These are phyloP conservation scores for Hippocampus comes DNA, from an alignment of 2,113 vertebrate genomes.

Conservation along the genomic window DNA sequence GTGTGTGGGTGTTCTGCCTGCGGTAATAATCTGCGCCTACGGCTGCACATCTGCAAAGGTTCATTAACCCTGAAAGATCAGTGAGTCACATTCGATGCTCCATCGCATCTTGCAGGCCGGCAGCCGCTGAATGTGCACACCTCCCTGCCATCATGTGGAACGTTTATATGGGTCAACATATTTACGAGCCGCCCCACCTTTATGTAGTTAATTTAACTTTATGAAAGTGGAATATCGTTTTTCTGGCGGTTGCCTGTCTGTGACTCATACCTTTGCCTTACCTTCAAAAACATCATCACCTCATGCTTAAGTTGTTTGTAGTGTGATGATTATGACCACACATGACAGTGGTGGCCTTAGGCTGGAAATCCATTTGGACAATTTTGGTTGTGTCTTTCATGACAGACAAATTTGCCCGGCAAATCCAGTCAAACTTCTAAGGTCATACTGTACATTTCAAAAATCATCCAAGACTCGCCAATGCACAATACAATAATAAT, in stretches of 20 bases:
- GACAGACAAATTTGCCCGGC: not conserved
- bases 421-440: not conserved
- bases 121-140: slow-evolving; percentile 51
- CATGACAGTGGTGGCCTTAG: not conserved
- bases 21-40: slow-evolving; percentile 45
- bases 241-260: not conserved
- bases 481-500: too few species aligned
- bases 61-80: slow-evolving; percentile 62
- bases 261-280: not conserved
- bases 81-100: slow-evolving; percentile 59
- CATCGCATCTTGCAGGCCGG: slow-evolving; percentile 21
- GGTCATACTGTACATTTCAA: not conserved
- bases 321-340: slow-evolving; percentile 3
- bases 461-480: too few species aligned
- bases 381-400: not conserved
- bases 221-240: not conserved
- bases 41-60: slow-evolving; percentile 54
- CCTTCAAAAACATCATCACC: slow-evolving; percentile 2
- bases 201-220: not conserved
- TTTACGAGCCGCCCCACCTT: slow-evolving; percentile 7
- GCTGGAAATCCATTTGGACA: not conserved
- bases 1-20: slow-evolving; percentile 25
- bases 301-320: slow-evolving; percentile 1
- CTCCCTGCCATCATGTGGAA: slow-evolving; percentile 36
- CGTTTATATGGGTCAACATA: slow-evolving; percentile 21